phyloP scores from a whole-genome alignment of 2,797 vertebrate genomes.

The Megaceryle alcyon region DNA sequence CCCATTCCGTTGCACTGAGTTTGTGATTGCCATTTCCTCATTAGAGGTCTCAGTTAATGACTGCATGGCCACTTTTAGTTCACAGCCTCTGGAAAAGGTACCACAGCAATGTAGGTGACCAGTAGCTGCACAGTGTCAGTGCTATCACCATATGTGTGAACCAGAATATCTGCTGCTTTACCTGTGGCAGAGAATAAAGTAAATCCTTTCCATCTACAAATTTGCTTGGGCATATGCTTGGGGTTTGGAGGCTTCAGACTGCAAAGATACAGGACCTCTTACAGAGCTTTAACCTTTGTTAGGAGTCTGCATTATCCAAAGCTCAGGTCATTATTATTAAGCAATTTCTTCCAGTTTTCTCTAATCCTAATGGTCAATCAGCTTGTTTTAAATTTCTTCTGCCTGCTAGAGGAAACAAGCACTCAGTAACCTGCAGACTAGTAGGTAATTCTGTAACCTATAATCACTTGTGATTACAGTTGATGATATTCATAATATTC shows the following conservation, averaged over 20 bases:
- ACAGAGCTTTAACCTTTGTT: not conserved
- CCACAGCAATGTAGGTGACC: not conserved
- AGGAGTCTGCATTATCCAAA: not conserved
- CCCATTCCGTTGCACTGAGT: not conserved
- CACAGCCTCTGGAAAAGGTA: not conserved
- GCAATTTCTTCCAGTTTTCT: not conserved
- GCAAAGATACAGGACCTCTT: not conserved
- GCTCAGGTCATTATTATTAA: not conserved
- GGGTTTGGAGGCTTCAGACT: not conserved
- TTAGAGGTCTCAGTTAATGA: not conserved
- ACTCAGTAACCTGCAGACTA: not conserved
- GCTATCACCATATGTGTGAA: not conserved
- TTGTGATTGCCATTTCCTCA: not conserved
- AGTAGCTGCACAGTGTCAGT: not conserved
- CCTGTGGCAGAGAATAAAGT: not conserved
- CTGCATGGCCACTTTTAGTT: not conserved
- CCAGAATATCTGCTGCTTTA: not conserved
- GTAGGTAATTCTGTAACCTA: not conserved
- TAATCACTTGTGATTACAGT: not conserved
- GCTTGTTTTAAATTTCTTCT: not conserved
- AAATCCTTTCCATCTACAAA: not conserved
- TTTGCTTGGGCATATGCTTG: not conserved
- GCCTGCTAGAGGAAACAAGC: not conserved
- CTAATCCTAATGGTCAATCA: not conserved
- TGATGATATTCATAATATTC: not conserved